Conservation (phyloP, 2,113 vertebrate genomes). For the Malurus melanocephalus region DNA sequence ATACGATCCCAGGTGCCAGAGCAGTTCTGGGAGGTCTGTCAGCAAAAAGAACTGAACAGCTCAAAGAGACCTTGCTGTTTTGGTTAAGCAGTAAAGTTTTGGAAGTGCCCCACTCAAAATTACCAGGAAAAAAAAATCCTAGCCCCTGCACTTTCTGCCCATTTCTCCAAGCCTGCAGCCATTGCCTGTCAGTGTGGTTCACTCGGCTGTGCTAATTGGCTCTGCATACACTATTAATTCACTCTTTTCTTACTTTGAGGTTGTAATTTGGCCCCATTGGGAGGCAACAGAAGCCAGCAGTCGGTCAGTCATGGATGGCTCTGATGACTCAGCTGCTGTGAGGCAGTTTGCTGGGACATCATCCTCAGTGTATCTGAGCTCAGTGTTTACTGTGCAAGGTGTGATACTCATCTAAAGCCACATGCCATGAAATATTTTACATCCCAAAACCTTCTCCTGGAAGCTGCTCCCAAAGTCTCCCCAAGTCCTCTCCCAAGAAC, state of each 20-base stretch:
- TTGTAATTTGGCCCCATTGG: slow-evolving; percentile 18
- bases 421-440: neutral
- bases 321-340: neutral
- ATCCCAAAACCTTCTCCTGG: neutral
- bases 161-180: neutral
- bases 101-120: neutral
- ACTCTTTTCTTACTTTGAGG: neutral
- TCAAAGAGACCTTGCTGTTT: neutral
- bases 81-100: neutral
- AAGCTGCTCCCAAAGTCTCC: neutral
- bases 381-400: neutral
- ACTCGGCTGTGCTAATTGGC: neutral
- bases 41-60: neutral
- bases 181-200: neutral
- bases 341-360: neutral
- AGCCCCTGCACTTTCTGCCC: neutral
- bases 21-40: neutral
- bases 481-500: neutral
- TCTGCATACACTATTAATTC: neutral
- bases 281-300: slow-evolving; percentile 1
- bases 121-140: rapidly evolving
- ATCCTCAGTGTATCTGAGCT: neutral
- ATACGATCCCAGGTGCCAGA: neutral
- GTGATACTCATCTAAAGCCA: neutral
- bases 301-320: neutral